A percentile compares a stretch with the other conserved stretches of the same genome.
phyloP scores from a whole-genome alignment of 2,113 vertebrate species.

The Narcine bancroftii region DNA sequence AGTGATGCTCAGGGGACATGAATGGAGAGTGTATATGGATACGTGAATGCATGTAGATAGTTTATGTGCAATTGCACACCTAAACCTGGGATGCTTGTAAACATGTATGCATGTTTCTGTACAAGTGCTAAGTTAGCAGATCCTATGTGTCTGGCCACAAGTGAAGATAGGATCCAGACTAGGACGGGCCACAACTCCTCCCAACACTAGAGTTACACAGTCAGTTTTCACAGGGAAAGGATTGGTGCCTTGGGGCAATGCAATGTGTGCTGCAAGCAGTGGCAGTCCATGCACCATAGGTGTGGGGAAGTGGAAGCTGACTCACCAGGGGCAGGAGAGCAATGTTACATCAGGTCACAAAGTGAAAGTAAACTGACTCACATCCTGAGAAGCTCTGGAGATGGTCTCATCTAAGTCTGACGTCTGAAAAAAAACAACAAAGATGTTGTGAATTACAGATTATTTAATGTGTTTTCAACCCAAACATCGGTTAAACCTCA shows the following conservation, averaged over 20 bases:
- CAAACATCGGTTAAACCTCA: neutral
- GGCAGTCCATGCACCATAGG: neutral
- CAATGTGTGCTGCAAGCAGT: neutral
- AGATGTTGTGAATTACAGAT: neutral
- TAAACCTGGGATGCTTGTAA: neutral
- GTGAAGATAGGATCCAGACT: neutral
- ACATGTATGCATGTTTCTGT: neutral
- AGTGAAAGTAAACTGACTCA: conserved; percentile 42
- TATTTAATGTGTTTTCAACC: neutral
- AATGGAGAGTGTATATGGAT: neutral
- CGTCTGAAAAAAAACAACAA: conserved; percentile 48
- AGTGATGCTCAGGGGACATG: neutral
- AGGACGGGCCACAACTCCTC: neutral
- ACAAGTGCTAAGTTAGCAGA: neutral
- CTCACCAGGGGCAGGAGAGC: neutral
- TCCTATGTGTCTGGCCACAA: neutral
- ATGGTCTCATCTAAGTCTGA: conserved; percentile 63
- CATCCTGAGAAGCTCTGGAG: conserved; percentile 61
- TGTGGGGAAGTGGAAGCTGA: neutral
- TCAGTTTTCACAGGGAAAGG: neutral
- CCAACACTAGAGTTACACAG: neutral
- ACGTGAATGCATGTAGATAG: neutral
- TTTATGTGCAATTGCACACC: neutral
- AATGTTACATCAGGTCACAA: conserved; percentile 21
- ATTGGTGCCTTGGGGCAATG: neutral